Evolutionary conservation across 2,113 vertebrate species (phyloP).

Genomic region (Nyctereutes procyonoides): DNA sequence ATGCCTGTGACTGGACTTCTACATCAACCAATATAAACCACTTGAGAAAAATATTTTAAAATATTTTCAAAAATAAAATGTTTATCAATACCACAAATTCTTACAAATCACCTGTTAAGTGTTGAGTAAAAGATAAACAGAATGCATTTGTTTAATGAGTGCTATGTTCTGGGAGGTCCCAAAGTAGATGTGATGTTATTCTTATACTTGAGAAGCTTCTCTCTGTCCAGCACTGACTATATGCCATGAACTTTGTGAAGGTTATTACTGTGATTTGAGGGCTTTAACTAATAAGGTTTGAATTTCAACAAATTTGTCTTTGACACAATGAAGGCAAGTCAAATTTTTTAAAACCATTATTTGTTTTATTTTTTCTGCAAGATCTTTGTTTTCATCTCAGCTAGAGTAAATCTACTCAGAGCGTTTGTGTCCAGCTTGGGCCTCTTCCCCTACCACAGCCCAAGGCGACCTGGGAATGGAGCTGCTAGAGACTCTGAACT

Average conservation of each 20-base stretch:
- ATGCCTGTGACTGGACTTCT: not conserved
- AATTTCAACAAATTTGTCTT: not conserved
- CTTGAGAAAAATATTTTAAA: not conserved
- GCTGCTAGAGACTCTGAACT: not conserved
- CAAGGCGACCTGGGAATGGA: rapidly evolving
- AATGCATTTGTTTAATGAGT: not conserved
- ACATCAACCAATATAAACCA: not conserved
- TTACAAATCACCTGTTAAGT: not conserved
- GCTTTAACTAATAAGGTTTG: not conserved
- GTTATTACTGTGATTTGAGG: not conserved
- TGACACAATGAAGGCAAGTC: not conserved
- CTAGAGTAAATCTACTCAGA: not conserved
- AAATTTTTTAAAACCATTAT: not conserved
- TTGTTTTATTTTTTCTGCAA: not conserved
- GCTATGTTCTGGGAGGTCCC: not conserved
- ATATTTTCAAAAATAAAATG: not conserved
- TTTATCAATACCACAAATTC: not conserved
- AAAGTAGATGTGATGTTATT: not conserved
- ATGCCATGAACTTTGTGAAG: not conserved
- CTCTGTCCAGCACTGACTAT: not conserved
- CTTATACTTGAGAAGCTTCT: not conserved
- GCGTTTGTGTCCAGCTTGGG: not conserved
- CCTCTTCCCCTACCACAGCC: rapidly evolving
- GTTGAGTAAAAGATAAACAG: not conserved
- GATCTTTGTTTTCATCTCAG: not conserved